phyloP scores from a whole-genome alignment of 2,888 invertebrate genomes.

The Hypercompe scribonia region DNA sequence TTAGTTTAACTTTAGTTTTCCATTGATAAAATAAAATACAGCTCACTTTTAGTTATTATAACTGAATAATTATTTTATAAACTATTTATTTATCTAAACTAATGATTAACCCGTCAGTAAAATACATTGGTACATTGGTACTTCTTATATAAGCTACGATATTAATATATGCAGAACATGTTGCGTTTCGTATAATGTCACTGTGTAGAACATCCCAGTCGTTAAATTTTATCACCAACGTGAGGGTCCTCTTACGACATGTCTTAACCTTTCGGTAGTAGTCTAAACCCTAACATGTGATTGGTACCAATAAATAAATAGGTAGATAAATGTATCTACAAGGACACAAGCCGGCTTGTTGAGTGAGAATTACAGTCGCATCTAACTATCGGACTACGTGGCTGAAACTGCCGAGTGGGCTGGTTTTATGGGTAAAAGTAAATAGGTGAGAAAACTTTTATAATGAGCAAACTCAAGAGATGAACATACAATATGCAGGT shows the following conservation, averaged over 20 bases:
- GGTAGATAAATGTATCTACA: not conserved
- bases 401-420: not conserved
- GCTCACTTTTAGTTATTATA: too few relatives aligned
- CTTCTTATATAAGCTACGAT: not conserved
- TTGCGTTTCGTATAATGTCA: conserved; percentile 7
- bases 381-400: not conserved
- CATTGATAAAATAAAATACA: too few relatives aligned
- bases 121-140: not conserved
- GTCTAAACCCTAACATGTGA: conserved; percentile 17
- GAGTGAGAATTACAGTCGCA: not conserved
- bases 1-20: too few relatives aligned
- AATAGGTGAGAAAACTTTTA: not conserved
- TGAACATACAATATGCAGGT: too few relatives aligned
- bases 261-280: conserved; percentile 18
- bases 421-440: not conserved
- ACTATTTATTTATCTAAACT: too few relatives aligned
- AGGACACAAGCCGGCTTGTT: not conserved
- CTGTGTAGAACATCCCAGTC: conserved; percentile 19
- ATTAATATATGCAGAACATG: conserved; percentile 14
- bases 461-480: not conserved
- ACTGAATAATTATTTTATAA: too few relatives aligned
- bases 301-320: conserved; percentile 9
- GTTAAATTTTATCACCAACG: conserved; percentile 27
- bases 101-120: too few relatives aligned
- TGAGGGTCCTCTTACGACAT: conserved; percentile 21